phyloP scores from a whole-genome alignment of 1,140 invertebrate species.

The Plutomurus gul region DNA sequence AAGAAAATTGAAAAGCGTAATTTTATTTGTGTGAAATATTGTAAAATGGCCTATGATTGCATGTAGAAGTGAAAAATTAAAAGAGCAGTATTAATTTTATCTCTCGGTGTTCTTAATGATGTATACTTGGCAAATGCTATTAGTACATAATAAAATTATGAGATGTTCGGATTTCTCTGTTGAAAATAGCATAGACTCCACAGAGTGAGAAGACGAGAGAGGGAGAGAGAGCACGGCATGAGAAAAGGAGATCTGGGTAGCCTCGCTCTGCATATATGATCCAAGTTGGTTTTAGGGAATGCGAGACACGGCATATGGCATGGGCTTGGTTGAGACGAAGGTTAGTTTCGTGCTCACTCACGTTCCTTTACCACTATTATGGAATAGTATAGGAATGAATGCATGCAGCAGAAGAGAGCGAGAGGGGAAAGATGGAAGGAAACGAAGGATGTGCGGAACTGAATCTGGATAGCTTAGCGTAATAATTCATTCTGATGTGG shows the following conservation, averaged over 20 bases:
- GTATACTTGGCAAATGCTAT: too few relatives aligned
- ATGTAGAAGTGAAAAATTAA: background rate
- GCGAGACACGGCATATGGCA: background rate
- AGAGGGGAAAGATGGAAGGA: constrained; percentile 1
- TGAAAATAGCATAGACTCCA: too few relatives aligned
- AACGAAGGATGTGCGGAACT: constrained; percentile 7
- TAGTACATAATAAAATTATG: too few relatives aligned
- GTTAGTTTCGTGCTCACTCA: background rate
- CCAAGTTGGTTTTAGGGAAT: too few relatives aligned
- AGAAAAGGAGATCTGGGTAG: too few relatives aligned
- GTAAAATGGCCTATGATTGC: background rate
- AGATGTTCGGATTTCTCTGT: too few relatives aligned
- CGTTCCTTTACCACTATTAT: background rate
- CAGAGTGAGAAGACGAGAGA: too few relatives aligned
- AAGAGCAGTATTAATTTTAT: background rate
- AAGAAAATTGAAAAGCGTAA: too few relatives aligned
- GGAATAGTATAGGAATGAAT: background rate
- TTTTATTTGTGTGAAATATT: too few relatives aligned
- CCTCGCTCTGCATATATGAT: too few relatives aligned
- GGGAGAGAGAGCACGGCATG: too few relatives aligned
- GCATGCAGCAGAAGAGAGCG: background rate
- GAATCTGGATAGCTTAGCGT: constrained; percentile 28
- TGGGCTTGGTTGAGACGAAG: background rate
- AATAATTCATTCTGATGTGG: constrained; percentile 29
- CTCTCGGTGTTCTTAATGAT: too few relatives aligned